Conservation (phyloP, 35 echinoderm and acorn worm species). For the Ptychodera flava region DNA sequence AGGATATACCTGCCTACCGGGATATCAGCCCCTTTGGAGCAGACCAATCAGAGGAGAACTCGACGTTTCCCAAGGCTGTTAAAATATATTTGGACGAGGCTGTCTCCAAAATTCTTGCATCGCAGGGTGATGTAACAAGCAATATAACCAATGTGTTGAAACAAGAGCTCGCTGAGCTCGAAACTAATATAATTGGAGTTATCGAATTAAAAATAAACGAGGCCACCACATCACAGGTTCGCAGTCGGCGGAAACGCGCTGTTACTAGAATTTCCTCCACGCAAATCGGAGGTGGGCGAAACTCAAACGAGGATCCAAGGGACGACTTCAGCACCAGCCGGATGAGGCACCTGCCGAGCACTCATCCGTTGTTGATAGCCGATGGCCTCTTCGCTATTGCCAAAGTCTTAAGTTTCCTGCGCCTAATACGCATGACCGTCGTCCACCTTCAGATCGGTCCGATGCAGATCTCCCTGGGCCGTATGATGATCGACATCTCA, state of each 20-base stretch:
- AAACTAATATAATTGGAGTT: no score
- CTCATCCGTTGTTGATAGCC: slow-evolving; percentile 63
- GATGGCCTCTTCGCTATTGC: slow-evolving; percentile 88
- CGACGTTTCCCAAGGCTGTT: no score
- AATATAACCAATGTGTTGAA: no score
- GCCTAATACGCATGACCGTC: slow-evolving; percentile 86
- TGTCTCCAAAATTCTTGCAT: not conserved
- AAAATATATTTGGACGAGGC: not conserved
- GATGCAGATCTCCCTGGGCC: slow-evolving; percentile 98
- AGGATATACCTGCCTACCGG: no score
- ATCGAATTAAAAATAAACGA: no score
- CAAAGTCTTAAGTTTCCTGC: slow-evolving; percentile 92
- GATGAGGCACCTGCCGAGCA: slow-evolving; percentile 41
- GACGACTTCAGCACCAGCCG: slow-evolving; percentile 20
- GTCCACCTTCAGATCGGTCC: slow-evolving; percentile 88
- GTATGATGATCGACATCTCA: slow-evolving; percentile 94
- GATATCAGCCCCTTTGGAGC: no score
- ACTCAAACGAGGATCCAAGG: not conserved
- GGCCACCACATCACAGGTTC: no score
- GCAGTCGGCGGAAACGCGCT: not conserved
- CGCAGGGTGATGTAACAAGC: not conserved
- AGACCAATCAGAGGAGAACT: no score
- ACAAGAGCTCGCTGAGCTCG: no score
- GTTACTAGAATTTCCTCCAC: not conserved
- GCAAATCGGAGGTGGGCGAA: not conserved